Evolutionary conservation across 2,797 vertebrate species (phyloP).

Genomic region (Spondyliosoma cantharus): DNA sequence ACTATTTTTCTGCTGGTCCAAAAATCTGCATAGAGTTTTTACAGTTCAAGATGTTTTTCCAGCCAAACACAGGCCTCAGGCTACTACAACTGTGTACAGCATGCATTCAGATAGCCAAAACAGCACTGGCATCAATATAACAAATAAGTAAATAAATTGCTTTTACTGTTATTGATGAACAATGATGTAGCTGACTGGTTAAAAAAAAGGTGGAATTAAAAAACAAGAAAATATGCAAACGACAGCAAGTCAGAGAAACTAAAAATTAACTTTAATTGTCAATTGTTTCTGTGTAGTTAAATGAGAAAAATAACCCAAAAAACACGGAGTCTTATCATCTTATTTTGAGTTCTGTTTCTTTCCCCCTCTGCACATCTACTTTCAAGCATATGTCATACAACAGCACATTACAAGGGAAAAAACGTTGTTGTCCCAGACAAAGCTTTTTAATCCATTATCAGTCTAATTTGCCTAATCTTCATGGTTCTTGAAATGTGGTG

Average conservation of each 20-base stretch:
- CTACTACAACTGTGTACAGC: background rate
- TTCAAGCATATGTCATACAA: conserved; percentile 15
- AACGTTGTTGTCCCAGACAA: conserved; percentile 22
- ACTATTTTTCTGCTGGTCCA: background rate
- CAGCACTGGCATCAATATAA: background rate
- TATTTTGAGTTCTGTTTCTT: conserved; percentile 1
- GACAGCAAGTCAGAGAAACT: background rate
- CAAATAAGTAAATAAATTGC: background rate
- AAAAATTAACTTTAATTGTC: conserved; percentile 3
- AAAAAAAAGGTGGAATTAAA: background rate
- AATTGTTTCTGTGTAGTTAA: background rate
- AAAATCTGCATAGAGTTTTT: background rate
- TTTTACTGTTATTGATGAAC: conserved; percentile 8
- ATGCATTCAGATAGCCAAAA: background rate
- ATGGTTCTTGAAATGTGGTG: conserved; percentile 14
- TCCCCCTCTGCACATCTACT: conserved; percentile 1
- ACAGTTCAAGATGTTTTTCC: background rate
- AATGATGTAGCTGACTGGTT: background rate
- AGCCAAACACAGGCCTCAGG: conserved; percentile 11
- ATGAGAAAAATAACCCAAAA: background rate
- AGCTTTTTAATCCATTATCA: conserved; percentile 43
- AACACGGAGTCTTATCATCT: background rate
- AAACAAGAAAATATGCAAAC: background rate
- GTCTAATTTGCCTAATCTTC: conserved; percentile 34
- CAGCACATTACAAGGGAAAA: conserved; percentile 25